phyloP scores from a whole-genome alignment of 2,113 vertebrate species.

The Formicarius rufipectus region DNA sequence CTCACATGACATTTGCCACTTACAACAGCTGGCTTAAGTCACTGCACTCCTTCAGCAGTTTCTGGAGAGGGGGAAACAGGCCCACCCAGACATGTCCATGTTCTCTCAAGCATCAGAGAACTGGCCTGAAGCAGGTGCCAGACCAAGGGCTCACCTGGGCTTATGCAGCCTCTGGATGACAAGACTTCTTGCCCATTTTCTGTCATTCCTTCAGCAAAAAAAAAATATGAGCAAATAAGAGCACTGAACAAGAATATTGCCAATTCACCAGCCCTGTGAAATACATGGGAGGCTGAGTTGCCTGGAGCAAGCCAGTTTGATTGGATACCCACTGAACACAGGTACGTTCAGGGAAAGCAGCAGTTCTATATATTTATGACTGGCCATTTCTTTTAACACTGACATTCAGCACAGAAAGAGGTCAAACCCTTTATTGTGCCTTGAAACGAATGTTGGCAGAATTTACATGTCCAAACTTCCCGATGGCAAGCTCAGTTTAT shows the following conservation, averaged over 20 bases:
- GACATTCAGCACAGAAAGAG: not conserved
- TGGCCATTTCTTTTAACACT: not conserved
- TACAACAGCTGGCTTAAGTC: not conserved
- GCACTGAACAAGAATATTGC: not conserved
- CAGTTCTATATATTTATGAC: not conserved
- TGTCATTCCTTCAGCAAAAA: not conserved
- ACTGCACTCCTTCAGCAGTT: not conserved
- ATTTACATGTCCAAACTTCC: not conserved
- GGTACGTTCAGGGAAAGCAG: not conserved
- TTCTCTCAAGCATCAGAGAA: not conserved
- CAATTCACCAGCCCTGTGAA: not conserved
- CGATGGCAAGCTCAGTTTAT: not conserved
- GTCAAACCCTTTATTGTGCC: not conserved
- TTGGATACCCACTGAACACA: not conserved
- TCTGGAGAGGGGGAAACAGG: not conserved
- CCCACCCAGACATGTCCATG: not conserved
- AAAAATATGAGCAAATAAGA: not conserved
- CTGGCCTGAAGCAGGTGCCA: not conserved
- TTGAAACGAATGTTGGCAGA: not conserved
- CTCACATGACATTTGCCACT: not conserved
- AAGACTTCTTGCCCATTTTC: not conserved
- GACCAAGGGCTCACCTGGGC: not conserved
- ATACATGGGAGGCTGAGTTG: not conserved
- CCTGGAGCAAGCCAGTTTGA: not conserved
- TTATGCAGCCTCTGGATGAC: rapidly evolving